Base-by-base conservation (phyloP, 1,140 invertebrate genomes). In the Schlechtendalia chinensis region DNA sequence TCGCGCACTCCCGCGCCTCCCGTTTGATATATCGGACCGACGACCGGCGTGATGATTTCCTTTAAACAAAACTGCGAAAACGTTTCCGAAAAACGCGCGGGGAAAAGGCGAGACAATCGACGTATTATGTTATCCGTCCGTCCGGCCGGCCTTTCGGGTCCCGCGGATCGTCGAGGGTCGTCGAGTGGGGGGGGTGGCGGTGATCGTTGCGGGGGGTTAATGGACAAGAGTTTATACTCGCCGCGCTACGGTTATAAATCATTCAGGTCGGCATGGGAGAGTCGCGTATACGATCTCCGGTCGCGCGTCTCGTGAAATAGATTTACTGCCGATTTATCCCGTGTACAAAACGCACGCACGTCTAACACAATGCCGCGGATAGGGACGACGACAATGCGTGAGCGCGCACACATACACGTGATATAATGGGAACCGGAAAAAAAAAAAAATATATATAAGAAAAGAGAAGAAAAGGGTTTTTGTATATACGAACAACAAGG, bases 351-450 rank as follows among this genome's bases (percentile, higher is more conserved):
- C 32, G 8, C 32, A 39, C 3, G n/a, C n/a, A n/a, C n/a, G n/a
- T n/a, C n/a, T n/a, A n/a, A 4, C 32, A 39, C 32, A 39, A 39
- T 39, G 32, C 32, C 32, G 32, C 19, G 29, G n/a, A 59, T 58
- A 12, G 29, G 53, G 72, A 19, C 54, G 19, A 59, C 12, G 17
- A 54, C 29, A 59, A 75, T 75, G 45, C 58, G n/a, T 58, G n/a
- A n/a, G n/a, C n/a, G n/a, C n/a, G n/a, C n/a, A 58, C 39, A 24
- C 27, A n/a, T 59, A n/a, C 17, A 53, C 12, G 58, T 54, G 59
- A 77, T 59, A 77, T 77, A 77, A 77, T 59, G 56, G 74, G 56
- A 77, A 77, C 72, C 56, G 54, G 74, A 59, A 77, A 50, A 50
- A 75, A 50, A 58, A n/a, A n/a, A n/a, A n/a, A n/a, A n/a, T n/a